phyloP scores from a whole-genome alignment of 2,888 invertebrate genomes.

The Drosophila anomalata region DNA sequence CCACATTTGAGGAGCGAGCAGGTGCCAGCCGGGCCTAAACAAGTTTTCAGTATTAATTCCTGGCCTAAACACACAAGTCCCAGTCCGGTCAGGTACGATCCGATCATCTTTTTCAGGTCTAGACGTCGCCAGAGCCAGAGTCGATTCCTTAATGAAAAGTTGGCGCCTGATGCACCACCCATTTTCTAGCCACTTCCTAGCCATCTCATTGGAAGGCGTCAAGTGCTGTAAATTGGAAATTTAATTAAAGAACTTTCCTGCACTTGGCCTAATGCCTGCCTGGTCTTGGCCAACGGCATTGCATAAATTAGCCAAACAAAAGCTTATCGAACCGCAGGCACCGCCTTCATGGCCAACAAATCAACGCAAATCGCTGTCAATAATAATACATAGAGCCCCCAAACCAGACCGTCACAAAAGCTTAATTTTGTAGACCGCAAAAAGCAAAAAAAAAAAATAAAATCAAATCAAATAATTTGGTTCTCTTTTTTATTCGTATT shows the following conservation, averaged over 20 bases:
- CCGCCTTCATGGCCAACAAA: constrained; percentile 66
- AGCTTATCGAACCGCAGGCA: constrained; percentile 68
- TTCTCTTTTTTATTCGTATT: constrained; percentile 25
- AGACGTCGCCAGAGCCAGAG: constrained; percentile 41
- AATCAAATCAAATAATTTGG: constrained; percentile 21
- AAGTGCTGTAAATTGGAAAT: constrained; percentile 71
- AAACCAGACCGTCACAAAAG: constrained; percentile 62
- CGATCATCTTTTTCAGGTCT: constrained; percentile 44
- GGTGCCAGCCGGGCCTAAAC: constrained; percentile 25
- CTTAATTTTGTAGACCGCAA: constrained; percentile 67
- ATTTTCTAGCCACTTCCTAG: not conserved
- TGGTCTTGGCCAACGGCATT: constrained; percentile 7
- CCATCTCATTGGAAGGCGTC: constrained; percentile 33
- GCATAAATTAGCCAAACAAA: constrained; percentile 72
- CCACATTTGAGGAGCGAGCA: constrained; percentile 30
- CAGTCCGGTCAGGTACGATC: constrained; percentile 38
- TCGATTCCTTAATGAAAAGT: constrained; percentile 65
- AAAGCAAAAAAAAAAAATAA: constrained; percentile 1
- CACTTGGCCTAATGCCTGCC: not conserved
- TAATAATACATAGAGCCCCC: constrained; percentile 50
- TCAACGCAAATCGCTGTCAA: constrained; percentile 75
- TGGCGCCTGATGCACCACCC: constrained; percentile 61
- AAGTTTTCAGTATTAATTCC: constrained; percentile 60
- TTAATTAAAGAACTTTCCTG: constrained; percentile 70
- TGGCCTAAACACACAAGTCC: constrained; percentile 30